Evolutionary conservation across 1,140 invertebrate species (phyloP).

Genomic region (Palaemon carinicauda): DNA sequence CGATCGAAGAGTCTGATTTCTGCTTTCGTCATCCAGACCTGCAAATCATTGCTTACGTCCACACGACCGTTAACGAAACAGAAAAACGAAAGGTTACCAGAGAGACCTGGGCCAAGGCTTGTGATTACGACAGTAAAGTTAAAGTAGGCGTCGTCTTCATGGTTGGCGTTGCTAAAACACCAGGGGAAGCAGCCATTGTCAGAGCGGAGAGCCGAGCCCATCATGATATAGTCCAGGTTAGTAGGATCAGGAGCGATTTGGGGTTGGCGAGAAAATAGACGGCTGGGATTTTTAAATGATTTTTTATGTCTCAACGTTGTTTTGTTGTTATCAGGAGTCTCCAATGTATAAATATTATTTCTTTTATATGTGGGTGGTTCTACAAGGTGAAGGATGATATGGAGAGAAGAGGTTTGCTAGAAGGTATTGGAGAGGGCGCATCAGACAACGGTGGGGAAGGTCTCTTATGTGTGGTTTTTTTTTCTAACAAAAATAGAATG

Average conservation of each 20-base stretch:
- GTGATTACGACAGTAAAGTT: neutral
- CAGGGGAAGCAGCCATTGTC: neutral
- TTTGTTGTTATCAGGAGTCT: too few species aligned
- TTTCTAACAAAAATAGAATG: too few species aligned
- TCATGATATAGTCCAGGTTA: constrained; percentile 43
- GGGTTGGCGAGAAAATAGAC: neutral
- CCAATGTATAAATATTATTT: too few species aligned
- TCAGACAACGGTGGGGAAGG: too few species aligned
- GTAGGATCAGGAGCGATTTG: neutral
- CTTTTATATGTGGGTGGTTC: too few species aligned
- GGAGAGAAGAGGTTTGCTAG: too few species aligned
- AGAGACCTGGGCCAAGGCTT: constrained; percentile 26
- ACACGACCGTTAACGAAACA: constrained; percentile 28
- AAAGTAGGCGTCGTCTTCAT: constrained; percentile 35
- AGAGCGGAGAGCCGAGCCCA: constrained; percentile 3
- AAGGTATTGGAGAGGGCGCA: too few species aligned
- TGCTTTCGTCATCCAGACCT: constrained; percentile 28
- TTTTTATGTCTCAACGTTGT: neutral
- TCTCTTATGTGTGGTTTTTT: too few species aligned
- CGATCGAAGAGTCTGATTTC: constrained; percentile 38
- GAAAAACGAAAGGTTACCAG: constrained; percentile 34
- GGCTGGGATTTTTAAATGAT: neutral
- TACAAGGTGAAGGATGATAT: too few species aligned
- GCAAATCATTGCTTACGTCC: constrained; percentile 41
- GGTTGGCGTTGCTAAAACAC: constrained; percentile 24